Evolutionary conservation across 2,888 invertebrate species (phyloP).

Genomic region (Drosophila nr. perissopoda): DNA sequence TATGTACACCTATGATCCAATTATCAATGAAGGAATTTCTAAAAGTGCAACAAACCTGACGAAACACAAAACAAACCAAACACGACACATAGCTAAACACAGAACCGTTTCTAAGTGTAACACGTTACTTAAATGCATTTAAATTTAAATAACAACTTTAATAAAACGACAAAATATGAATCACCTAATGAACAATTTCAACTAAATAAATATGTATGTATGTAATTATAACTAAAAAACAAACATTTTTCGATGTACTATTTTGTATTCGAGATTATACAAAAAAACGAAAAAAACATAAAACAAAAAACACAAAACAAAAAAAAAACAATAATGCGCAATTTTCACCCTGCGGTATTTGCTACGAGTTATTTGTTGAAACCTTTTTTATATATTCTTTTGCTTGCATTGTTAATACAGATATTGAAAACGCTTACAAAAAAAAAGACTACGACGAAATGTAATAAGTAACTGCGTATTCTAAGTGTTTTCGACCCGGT

Average conservation of each 20-base stretch:
- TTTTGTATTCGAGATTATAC: conserved; percentile 75
- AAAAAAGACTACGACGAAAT: conserved; percentile 59
- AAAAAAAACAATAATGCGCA: conserved; percentile 9
- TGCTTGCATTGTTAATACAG: conserved; percentile 56
- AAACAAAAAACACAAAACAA: conserved; percentile 34
- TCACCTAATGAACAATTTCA: conserved; percentile 54
- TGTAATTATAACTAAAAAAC: conserved; percentile 37
- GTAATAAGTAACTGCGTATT: conserved; percentile 25
- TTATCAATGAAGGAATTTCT: conserved; percentile 59
- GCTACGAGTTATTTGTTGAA: conserved; percentile 61
- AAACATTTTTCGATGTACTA: conserved; percentile 67
- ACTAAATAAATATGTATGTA: conserved; percentile 51
- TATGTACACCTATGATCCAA: conserved; percentile 51
- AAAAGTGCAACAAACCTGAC: conserved; percentile 55
- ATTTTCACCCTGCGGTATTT: conserved; percentile 53
- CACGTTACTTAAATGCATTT: conserved; percentile 80
- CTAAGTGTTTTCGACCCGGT: conserved; percentile 49
- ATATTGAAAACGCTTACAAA: conserved; percentile 54
- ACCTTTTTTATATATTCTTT: conserved; percentile 59
- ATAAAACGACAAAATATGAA: conserved; percentile 37
- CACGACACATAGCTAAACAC: conserved; percentile 45
- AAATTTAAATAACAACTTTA: conserved; percentile 68
- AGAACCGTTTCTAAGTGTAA: conserved; percentile 63
- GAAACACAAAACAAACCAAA: conserved; percentile 25
- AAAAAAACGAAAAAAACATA: conserved; percentile 25